Evolutionary conservation across 1,140 invertebrate genomes (phyloP).

Genomic region (Drosophila tsacasi): DNA sequence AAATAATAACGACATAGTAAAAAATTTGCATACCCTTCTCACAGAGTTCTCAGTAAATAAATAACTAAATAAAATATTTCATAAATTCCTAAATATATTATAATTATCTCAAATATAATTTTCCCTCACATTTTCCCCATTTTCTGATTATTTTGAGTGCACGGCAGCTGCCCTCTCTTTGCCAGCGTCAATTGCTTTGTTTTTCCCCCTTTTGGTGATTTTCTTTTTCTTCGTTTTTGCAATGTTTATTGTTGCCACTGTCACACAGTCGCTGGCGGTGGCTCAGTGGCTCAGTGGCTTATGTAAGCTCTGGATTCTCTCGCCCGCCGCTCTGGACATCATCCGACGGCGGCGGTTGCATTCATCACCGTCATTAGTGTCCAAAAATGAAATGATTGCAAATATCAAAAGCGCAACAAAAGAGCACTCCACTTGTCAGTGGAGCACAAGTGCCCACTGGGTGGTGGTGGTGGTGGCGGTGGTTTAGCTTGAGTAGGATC

Average conservation of each 20-base stretch:
- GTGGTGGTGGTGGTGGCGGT: slow-evolving; percentile 3
- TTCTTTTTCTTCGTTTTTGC: slow-evolving; percentile 57
- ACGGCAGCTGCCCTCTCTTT: slow-evolving; percentile 34
- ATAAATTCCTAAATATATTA: background rate
- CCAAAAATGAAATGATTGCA: slow-evolving; percentile 77
- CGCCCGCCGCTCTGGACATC: slow-evolving; percentile 68
- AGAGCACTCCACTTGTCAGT: slow-evolving; percentile 53
- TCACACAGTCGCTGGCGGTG: slow-evolving; percentile 43
- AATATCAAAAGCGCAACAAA: slow-evolving; percentile 66
- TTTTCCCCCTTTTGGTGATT: slow-evolving; percentile 45
- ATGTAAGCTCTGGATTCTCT: slow-evolving; percentile 68
- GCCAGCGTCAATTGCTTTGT: slow-evolving; percentile 48
- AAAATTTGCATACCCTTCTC: background rate
- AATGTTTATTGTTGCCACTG: slow-evolving; percentile 73
- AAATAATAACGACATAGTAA: too few relatives aligned
- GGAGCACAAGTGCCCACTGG: slow-evolving; percentile 14
- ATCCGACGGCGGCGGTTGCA: slow-evolving; percentile 61
- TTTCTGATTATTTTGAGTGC: background rate
- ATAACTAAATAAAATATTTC: background rate
- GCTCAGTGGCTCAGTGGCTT: slow-evolving; percentile 29
- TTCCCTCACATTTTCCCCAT: background rate
- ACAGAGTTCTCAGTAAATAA: background rate
- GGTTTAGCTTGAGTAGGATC: background rate
- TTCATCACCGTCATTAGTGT: slow-evolving; percentile 76
- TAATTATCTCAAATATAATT: background rate